These are phyloP conservation scores for Pygmarrhopalites habei DNA, from an alignment of 1,140 invertebrate species.

Conservation along the genomic window DNA sequence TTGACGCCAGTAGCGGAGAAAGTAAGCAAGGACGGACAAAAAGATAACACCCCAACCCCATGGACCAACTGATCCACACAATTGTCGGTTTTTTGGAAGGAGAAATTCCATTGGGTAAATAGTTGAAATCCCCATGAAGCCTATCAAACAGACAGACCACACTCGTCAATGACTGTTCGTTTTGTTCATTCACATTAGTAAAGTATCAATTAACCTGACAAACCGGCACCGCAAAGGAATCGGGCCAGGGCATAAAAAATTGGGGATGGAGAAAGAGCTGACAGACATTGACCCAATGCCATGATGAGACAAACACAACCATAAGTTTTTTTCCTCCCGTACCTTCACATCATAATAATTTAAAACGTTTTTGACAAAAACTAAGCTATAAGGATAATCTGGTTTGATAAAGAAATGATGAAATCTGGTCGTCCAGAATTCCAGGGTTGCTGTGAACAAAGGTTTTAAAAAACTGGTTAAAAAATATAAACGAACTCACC, in stretches of 20 bases:
- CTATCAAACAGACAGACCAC: too few relatives aligned
- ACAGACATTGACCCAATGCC: slow-evolving; percentile 15
- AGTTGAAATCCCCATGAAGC: slow-evolving; percentile 27
- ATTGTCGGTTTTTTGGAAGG: slow-evolving; percentile 15
- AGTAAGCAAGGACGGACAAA: slow-evolving; percentile 15
- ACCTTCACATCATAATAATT: slow-evolving; percentile 12
- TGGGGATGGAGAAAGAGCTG: slow-evolving; percentile 5
- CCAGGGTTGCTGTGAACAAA: neutral
- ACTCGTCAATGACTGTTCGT: neutral
- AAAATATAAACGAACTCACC: too few relatives aligned
- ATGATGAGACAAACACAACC: slow-evolving; percentile 15
- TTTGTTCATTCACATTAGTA: too few relatives aligned
- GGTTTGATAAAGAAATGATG: too few relatives aligned
- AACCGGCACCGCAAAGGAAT: slow-evolving; percentile 22
- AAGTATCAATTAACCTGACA: slow-evolving; percentile 16
- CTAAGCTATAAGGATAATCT: too few relatives aligned
- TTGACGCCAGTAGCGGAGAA: neutral
- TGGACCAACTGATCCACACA: slow-evolving; percentile 17
- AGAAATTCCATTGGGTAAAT: slow-evolving; percentile 29
- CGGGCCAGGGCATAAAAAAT: slow-evolving; percentile 16
- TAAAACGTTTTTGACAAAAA: too few relatives aligned
- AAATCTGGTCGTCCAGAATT: too few relatives aligned
- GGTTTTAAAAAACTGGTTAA: too few relatives aligned
- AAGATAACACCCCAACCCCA: slow-evolving; percentile 24
- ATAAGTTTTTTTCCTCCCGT: slow-evolving; percentile 19